A percentile compares a stretch with the other conserved stretches of the same genome.
These are phyloP conservation scores for Baryphthengus martii DNA, from an alignment of 2,113 vertebrate genomes.

Conservation along the genomic window DNA sequence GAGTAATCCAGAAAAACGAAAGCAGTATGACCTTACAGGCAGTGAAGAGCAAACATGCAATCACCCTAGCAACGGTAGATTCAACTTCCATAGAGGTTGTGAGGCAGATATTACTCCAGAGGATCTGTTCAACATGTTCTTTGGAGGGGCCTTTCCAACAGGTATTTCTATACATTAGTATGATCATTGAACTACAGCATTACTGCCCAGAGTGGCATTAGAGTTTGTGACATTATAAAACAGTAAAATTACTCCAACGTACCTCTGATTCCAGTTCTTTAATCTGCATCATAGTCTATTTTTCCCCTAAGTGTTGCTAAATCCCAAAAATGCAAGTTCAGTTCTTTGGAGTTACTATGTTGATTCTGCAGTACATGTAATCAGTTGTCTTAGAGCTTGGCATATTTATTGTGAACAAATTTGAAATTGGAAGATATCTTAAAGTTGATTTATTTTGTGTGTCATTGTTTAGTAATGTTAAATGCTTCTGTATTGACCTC, in stretches of 20 bases:
- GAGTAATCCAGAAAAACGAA: conserved; percentile 91
- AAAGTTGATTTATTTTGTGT: not conserved
- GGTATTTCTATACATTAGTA: conserved; percentile 70
- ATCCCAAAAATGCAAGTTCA: not conserved
- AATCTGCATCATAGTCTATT: not conserved
- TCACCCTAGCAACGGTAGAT: conserved; percentile 83
- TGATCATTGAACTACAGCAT: fast-evolving
- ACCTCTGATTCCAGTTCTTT: not conserved
- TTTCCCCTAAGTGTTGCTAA: not conserved
- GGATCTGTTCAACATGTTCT: conserved; percentile 98
- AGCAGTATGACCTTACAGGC: conserved; percentile 92
- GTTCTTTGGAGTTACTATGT: not conserved
- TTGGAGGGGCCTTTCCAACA: conserved; percentile 92
- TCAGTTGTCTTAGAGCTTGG: not conserved
- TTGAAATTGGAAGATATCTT: not conserved
- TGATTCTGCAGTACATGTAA: not conserved
- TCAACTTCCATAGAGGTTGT: conserved; percentile 92
- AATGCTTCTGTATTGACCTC: not conserved
- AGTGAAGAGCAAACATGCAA: conserved; percentile 85
- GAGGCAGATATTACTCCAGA: conserved; percentile 97
- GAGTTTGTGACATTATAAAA: not conserved
- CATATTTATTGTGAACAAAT: not conserved
- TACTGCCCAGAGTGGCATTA: not conserved
- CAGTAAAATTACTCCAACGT: not conserved
- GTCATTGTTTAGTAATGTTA: not conserved